Conservation (phyloP, 2,888 invertebrate genomes). For the Eupithecia subfuscata region DNA sequence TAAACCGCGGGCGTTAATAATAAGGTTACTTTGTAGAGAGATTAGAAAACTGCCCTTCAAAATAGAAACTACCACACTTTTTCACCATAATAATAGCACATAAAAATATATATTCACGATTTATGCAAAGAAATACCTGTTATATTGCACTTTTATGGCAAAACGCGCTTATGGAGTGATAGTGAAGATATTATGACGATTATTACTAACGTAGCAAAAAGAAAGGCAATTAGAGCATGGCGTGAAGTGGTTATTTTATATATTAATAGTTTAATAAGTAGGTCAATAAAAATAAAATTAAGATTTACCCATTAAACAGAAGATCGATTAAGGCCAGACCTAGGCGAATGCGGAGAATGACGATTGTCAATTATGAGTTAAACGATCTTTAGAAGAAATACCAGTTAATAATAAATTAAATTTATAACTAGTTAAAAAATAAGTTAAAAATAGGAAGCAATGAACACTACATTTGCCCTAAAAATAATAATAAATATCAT, state of each 20-base stretch:
- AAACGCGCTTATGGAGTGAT: not conserved
- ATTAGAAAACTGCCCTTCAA: not conserved
- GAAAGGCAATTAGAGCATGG: not conserved
- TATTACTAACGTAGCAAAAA: not conserved
- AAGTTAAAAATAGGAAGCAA: too few species aligned
- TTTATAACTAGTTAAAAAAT: too few species aligned
- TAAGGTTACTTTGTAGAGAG: not conserved
- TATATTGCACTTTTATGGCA: conserved; percentile 5
- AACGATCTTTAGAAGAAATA: too few species aligned
- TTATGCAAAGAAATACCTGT: not conserved
- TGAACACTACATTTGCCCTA: too few species aligned
- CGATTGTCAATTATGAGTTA: too few species aligned
- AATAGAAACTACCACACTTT: conserved; percentile 2
- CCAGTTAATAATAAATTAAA: too few species aligned
- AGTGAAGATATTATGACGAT: not conserved
- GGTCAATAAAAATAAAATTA: too few species aligned
- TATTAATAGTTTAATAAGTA: not conserved
- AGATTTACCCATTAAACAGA: too few species aligned
- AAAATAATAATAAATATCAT: too few species aligned
- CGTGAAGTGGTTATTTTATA: not conserved
- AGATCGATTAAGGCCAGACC: too few species aligned
- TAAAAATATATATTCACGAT: conserved; percentile 3
- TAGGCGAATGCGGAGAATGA: too few species aligned
- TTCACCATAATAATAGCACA: not conserved
- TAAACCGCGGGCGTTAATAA: not conserved